phyloP scores from a whole-genome alignment of 1,140 invertebrate species.

The Formica selysi region DNA sequence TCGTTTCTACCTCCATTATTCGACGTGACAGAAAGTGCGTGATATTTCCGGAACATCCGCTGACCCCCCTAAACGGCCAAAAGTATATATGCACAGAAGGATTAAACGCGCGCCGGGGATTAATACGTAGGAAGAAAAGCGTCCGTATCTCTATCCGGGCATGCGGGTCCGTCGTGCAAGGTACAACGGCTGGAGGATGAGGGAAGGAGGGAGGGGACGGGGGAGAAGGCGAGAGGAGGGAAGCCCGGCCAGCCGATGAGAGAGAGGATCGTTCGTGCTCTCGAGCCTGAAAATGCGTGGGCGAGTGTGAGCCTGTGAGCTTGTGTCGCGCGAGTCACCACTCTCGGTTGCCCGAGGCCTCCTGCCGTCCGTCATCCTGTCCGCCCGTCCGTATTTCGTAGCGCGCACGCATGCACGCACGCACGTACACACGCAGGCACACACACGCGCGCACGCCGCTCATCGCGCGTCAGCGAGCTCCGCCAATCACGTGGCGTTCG shows the following conservation, averaged over 20 bases:
- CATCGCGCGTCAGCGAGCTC: slow-evolving; percentile 29
- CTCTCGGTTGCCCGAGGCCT: slow-evolving; percentile 82
- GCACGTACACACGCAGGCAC: slow-evolving; percentile 14
- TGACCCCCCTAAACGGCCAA: background rate
- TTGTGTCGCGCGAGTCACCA: slow-evolving; percentile 83
- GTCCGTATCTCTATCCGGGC: background rate
- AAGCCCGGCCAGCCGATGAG: slow-evolving; percentile 50
- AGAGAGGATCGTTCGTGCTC: slow-evolving; percentile 38
- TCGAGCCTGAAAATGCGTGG: slow-evolving; percentile 77
- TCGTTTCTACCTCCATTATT: background rate
- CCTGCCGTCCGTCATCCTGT: slow-evolving; percentile 84
- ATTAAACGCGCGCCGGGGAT: slow-evolving; percentile 1
- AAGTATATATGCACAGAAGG: background rate
- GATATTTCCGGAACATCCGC: background rate
- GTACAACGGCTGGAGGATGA: slow-evolving; percentile 23
- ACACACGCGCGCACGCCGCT: background rate
- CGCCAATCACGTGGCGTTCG: slow-evolving; percentile 62
- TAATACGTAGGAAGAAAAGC: slow-evolving; percentile 24
- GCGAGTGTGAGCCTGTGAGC: slow-evolving; percentile 80
- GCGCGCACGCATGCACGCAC: slow-evolving; percentile 58
- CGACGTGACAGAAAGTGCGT: background rate
- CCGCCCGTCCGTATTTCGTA: slow-evolving; percentile 83
- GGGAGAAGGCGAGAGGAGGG: slow-evolving; percentile 50
- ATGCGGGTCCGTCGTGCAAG: slow-evolving; percentile 5
- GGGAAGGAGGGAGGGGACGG: slow-evolving; percentile 14